Evolutionary conservation across 2,797 vertebrate genomes (phyloP).

Genomic region (Adelosebastes latens): DNA sequence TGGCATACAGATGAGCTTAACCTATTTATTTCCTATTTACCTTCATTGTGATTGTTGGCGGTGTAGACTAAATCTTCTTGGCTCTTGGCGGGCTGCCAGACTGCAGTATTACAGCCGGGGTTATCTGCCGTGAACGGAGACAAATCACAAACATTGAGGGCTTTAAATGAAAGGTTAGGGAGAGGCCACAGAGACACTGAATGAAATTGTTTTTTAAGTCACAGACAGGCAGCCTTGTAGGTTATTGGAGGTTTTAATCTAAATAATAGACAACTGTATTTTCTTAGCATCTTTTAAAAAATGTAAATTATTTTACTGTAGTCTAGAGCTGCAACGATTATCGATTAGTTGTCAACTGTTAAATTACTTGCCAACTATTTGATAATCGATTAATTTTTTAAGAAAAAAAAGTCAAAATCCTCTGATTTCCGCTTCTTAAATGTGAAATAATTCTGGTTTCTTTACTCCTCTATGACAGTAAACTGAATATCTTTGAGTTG

Average conservation of each 20-base stretch:
- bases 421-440: too few species aligned
- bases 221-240: neutral
- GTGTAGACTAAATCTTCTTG: conserved; percentile 83
- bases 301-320: neutral
- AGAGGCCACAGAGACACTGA: conserved; percentile 2
- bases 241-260: neutral
- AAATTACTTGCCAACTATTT: fast-evolving
- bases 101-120: conserved; percentile 59
- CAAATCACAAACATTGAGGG: conserved; percentile 42
- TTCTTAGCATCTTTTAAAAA: neutral
- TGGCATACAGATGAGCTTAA: conserved; percentile 54
- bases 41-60: conserved; percentile 87
- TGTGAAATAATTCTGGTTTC: too few species aligned
- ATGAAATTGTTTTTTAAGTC: conserved; percentile 8
- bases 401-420: too few species aligned
- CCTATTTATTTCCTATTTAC: conserved; percentile 81
- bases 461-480: too few species aligned
- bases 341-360: too few species aligned
- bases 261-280: neutral
- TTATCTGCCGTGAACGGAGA: conserved; percentile 67
- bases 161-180: conserved; percentile 36
- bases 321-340: neutral
- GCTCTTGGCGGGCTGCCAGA: conserved; percentile 83
- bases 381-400: too few species aligned
- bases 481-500: too few species aligned